These are phyloP conservation scores for Basileuterus tristriatus DNA, from an alignment of 2,797 vertebrate species.

Conservation along the genomic window DNA sequence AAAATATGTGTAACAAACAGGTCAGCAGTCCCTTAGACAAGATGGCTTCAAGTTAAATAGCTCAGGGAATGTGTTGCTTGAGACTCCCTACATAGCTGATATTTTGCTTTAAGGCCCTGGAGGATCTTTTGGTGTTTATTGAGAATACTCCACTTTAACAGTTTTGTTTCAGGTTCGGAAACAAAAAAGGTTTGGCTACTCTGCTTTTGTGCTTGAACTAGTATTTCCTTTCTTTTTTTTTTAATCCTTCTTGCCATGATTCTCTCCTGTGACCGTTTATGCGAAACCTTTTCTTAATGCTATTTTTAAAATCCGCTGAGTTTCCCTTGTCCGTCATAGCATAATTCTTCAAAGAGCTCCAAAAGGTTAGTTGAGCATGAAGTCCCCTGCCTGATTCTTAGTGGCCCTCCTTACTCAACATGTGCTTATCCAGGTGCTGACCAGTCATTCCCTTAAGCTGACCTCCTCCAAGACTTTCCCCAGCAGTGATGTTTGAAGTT, in stretches of 20 bases:
- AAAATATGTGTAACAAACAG: background rate
- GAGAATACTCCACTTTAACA: slow-evolving; percentile 24
- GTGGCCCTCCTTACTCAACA: slow-evolving; percentile 41
- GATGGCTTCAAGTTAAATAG: background rate
- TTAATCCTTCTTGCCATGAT: background rate
- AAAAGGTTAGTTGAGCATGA: slow-evolving; percentile 63
- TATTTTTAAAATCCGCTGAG: slow-evolving; percentile 37
- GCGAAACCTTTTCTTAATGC: slow-evolving; percentile 28
- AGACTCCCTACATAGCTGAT: background rate
- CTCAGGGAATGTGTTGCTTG: background rate
- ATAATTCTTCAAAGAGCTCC: slow-evolving; percentile 58
- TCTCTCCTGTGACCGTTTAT: slow-evolving; percentile 20
- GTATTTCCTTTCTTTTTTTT: background rate
- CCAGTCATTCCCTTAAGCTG: slow-evolving; percentile 29
- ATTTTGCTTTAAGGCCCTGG: background rate
- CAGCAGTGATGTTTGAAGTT: slow-evolving; percentile 45
- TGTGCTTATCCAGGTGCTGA: slow-evolving; percentile 59
- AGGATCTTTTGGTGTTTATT: background rate
- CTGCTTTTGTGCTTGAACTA: slow-evolving; percentile 27
- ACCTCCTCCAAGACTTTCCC: slow-evolving; percentile 29
- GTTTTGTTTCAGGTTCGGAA: slow-evolving; percentile 46
- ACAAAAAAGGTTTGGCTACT: slow-evolving; percentile 43
- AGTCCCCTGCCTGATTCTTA: slow-evolving; percentile 54
- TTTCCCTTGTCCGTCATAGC: slow-evolving; percentile 50
- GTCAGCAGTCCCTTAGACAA: background rate